Percentiles rank a stretch among this genome's conserved stretches.
These are phyloP conservation scores for Microhierax caerulescens DNA, from an alignment of 2,797 vertebrate species.

Conservation along the genomic window DNA sequence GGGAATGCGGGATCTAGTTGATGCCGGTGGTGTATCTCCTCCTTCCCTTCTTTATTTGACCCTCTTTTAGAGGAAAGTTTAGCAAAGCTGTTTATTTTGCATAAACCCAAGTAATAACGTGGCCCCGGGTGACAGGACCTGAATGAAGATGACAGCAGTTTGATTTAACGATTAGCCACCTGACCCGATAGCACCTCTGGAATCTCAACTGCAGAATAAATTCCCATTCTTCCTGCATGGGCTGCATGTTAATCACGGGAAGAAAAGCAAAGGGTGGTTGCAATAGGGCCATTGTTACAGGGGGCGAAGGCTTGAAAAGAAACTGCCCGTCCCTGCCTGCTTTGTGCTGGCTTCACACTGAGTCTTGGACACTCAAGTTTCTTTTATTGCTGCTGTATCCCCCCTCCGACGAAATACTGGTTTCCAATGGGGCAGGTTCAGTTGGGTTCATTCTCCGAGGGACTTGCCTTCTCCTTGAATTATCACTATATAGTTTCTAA, in stretches of 20 bases:
- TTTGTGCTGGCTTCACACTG: conserved; percentile 72
- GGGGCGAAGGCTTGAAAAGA: conserved; percentile 66
- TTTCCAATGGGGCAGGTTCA: conserved; percentile 39
- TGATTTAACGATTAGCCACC: conserved; percentile 81
- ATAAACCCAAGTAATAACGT: conserved; percentile 69
- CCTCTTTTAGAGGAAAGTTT: conserved; percentile 62
- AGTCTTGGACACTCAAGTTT: conserved; percentile 68
- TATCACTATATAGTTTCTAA: conserved; percentile 8
- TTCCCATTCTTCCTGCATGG: conserved; percentile 62
- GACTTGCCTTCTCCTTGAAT: conserved; percentile 13
- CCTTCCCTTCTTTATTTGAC: conserved; percentile 75
- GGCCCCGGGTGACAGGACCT: conserved; percentile 62
- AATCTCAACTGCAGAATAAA: conserved; percentile 67
- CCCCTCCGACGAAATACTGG: neutral
- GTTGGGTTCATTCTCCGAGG: neutral
- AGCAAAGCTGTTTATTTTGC: conserved; percentile 80
- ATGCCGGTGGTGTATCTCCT: conserved; percentile 55
- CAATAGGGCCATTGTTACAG: conserved; percentile 73
- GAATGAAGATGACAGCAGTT: conserved; percentile 71
- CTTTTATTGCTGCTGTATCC: conserved; percentile 51
- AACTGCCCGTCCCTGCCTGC: conserved; percentile 66
- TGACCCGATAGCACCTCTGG: conserved; percentile 74
- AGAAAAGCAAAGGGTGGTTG: conserved; percentile 67
- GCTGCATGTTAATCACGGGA: conserved; percentile 75
- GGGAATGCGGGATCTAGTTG: conserved; percentile 27